Conservation (phyloP, 2,797 vertebrate genomes). For the Acridotheres tristis region DNA sequence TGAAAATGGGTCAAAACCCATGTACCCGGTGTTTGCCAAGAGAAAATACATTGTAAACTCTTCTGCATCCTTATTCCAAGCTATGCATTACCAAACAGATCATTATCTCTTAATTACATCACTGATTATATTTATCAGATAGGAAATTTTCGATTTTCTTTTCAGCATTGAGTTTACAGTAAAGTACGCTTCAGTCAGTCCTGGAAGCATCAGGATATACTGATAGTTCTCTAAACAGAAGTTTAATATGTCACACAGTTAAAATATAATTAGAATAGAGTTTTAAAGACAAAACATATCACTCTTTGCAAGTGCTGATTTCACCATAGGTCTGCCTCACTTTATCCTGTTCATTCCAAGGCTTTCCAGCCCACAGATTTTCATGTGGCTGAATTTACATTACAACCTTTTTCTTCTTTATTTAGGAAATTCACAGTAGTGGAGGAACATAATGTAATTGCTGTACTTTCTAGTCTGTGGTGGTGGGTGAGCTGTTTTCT, state of each 20-base stretch:
- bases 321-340: neutral
- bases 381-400: neutral
- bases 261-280: neutral
- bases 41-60: neutral
- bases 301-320: neutral
- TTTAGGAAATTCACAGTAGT: neutral
- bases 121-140: neutral
- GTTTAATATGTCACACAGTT: neutral
- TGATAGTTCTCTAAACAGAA: neutral
- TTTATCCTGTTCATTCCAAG: neutral
- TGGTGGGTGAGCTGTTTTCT: neutral
- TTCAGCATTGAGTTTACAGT: neutral
- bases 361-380: neutral
- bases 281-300: neutral
- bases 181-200: neutral
- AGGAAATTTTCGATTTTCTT: neutral
- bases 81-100: neutral
- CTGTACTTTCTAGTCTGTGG: neutral
- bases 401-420: neutral
- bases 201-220: neutral
- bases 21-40: fast-evolving
- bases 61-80: neutral
- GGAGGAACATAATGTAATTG: neutral
- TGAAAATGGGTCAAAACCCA: neutral
- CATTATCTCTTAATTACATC: neutral